Evolutionary conservation across 2,888 invertebrate genomes (phyloP).

Genomic region (Orthosia incerta): DNA sequence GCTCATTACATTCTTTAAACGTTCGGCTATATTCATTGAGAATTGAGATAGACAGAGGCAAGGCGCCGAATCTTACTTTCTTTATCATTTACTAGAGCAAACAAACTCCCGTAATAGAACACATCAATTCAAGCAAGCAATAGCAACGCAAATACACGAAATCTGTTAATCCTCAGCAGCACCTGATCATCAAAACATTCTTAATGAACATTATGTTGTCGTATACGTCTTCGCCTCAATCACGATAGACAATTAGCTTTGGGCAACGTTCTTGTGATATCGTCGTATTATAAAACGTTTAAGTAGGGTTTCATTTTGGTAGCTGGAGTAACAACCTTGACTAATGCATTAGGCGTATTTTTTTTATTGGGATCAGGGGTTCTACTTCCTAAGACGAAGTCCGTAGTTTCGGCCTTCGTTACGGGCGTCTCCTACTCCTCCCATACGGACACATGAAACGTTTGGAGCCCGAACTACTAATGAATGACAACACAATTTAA

Average conservation of each 20-base stretch:
- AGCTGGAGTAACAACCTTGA: no score
- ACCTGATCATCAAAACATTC: slow-evolving; percentile 25
- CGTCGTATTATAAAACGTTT: slow-evolving; percentile 18
- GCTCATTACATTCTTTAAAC: background rate
- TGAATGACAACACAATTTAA: no score
- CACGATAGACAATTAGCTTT: slow-evolving; percentile 35
- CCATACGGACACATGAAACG: no score
- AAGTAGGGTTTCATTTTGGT: background rate
- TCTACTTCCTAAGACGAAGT: no score
- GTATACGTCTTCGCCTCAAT: slow-evolving; percentile 41
- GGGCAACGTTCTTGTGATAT: slow-evolving; percentile 16
- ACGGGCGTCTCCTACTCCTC: no score
- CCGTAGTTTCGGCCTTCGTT: no score
- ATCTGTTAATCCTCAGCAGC: slow-evolving; percentile 29
- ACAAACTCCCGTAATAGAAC: slow-evolving; percentile 30
- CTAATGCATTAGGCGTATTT: no score
- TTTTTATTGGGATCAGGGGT: no score
- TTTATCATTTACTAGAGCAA: slow-evolving; percentile 21
- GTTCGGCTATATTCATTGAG: background rate
- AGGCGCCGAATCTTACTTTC: background rate
- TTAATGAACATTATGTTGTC: slow-evolving; percentile 31
- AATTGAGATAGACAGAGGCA: background rate
- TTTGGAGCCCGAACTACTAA: no score
- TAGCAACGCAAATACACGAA: slow-evolving; percentile 35
- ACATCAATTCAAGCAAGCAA: slow-evolving; percentile 23